Evolutionary conservation across 2,113 vertebrate genomes (phyloP).

Genomic region (Rana temporaria): DNA sequence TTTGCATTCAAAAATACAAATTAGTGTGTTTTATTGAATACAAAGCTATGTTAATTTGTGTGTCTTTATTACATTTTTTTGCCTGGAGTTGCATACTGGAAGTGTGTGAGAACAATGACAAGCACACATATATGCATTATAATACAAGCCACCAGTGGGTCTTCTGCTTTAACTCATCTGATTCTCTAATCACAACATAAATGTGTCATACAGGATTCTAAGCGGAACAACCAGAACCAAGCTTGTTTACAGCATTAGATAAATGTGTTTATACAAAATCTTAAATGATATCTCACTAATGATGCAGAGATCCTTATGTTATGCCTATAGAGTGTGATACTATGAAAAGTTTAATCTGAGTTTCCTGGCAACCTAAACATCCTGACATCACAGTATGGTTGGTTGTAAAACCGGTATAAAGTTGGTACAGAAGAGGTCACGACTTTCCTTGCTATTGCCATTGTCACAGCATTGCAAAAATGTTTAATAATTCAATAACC

Average conservation of each 20-base stretch:
- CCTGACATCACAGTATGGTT: neutral
- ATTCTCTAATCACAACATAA: conserved; percentile 24
- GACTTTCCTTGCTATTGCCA: neutral
- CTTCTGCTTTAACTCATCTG: conserved; percentile 12
- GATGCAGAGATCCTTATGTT: conserved; percentile 9
- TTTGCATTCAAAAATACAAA: no score
- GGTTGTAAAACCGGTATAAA: neutral
- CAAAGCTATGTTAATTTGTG: no score
- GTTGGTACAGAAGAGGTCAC: neutral
- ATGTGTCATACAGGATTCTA: conserved; percentile 20
- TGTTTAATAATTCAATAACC: neutral
- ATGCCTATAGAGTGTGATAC: neutral
- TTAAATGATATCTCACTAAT: conserved; percentile 23
- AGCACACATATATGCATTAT: no score
- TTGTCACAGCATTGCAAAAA: neutral
- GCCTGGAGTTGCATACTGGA: no score
- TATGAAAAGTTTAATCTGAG: neutral
- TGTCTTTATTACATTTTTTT: no score
- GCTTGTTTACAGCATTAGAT: conserved; percentile 21
- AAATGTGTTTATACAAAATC: conserved; percentile 36
- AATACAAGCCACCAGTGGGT: neutral
- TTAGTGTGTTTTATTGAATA: no score
- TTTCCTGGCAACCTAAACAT: conserved; percentile 7
- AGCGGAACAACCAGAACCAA: neutral
- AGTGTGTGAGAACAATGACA: no score